phyloP scores from a whole-genome alignment of 2,888 invertebrate genomes.

The Trichopoda pennipes region DNA sequence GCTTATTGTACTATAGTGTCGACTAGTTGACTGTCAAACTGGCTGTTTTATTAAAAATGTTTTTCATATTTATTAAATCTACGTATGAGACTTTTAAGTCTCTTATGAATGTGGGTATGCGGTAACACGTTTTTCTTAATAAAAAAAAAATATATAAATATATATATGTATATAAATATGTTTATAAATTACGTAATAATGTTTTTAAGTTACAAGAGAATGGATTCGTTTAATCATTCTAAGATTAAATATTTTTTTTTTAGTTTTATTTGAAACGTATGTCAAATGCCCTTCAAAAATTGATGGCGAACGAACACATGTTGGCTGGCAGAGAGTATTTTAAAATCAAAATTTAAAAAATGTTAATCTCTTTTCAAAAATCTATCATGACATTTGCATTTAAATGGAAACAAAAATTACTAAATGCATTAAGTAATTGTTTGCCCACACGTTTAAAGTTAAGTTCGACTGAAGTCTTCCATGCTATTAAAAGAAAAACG shows the following conservation, averaged over 20 bases:
- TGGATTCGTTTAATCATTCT: slow-evolving; percentile 16
- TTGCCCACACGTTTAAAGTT: too few relatives aligned
- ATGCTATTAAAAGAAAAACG: too few relatives aligned
- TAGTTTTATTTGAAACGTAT: neutral
- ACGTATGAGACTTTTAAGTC: neutral
- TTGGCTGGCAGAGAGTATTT: neutral
- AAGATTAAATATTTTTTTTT: neutral
- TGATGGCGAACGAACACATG: neutral
- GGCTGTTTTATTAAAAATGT: too few relatives aligned
- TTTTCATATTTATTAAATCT: too few relatives aligned
- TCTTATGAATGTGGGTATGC: slow-evolving; percentile 34
- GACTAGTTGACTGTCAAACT: too few relatives aligned
- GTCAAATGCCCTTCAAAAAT: neutral
- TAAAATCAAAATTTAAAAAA: neutral
- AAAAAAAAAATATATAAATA: neutral
- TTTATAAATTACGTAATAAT: neutral
- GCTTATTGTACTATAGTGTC: too few relatives aligned
- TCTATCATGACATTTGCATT: too few relatives aligned
- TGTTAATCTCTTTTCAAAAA: too few relatives aligned
- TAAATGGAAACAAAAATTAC: too few relatives aligned
- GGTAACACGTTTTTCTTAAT: slow-evolving; percentile 26
- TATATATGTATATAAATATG: too few relatives aligned
- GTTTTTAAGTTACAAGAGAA: slow-evolving; percentile 19
- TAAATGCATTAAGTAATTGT: too few relatives aligned
- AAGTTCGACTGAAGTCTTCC: too few relatives aligned